Evolutionary conservation across 2,113 vertebrate species (phyloP).

Genomic region (Setophaga petechia): DNA sequence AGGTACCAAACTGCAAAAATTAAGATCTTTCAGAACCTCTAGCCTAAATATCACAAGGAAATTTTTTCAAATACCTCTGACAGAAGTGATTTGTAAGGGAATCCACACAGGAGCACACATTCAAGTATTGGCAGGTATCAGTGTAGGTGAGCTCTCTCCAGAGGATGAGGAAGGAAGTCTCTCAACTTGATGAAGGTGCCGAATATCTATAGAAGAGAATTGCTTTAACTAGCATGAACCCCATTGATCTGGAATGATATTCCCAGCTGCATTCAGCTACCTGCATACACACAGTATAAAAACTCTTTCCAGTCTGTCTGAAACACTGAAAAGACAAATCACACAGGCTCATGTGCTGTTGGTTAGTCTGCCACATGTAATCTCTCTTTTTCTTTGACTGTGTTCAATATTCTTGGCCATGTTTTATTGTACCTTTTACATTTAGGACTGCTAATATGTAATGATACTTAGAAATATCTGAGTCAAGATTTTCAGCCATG

Average conservation of each 20-base stretch:
- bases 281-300: not conserved
- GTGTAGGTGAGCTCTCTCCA: not conserved
- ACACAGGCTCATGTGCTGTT: not conserved
- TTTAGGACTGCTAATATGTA: not conserved
- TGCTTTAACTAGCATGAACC: not conserved
- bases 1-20: conserved; percentile 33
- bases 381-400: not conserved
- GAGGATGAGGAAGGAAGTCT: not conserved
- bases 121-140: not conserved
- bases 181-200: not conserved
- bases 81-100: not conserved
- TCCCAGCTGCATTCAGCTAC: not conserved
- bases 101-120: not conserved
- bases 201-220: not conserved
- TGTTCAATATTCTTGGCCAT: not conserved
- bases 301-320: not conserved
- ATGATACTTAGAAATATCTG: not conserved
- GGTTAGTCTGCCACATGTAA: not conserved
- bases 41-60: not conserved
- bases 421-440: not conserved
- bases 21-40: not conserved
- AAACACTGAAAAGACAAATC: not conserved
- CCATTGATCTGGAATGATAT: not conserved
- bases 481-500: not conserved
- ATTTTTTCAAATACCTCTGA: not conserved